Conservation (phyloP, 2,888 invertebrate genomes). For the Stegana nigrithorax region DNA sequence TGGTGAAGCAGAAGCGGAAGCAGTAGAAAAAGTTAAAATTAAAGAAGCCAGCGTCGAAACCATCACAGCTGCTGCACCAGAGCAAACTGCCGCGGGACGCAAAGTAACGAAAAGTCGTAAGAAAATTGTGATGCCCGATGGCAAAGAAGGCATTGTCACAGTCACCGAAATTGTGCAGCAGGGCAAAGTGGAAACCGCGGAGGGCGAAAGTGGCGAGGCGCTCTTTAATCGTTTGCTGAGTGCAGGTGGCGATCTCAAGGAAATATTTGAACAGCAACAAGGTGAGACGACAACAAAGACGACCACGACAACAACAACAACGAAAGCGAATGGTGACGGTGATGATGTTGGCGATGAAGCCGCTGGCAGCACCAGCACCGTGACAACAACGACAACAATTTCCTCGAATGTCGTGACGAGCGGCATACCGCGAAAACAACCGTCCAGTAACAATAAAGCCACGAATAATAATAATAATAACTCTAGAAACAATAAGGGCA, state of each 20-base stretch:
- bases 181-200: neutral
- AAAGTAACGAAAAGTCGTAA: constrained; percentile 47
- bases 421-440: constrained; percentile 58
- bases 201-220: constrained; percentile 43
- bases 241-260: constrained; percentile 50
- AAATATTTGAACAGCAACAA: constrained; percentile 57
- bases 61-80: too few species aligned
- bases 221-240: constrained; percentile 56
- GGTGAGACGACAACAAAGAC: constrained; percentile 60
- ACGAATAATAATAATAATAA: constrained; percentile 33
- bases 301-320: constrained; percentile 56
- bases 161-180: constrained; percentile 49
- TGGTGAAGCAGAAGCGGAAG: constrained; percentile 42
- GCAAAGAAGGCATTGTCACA: constrained; percentile 42
- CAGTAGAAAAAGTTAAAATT: neutral
- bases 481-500: constrained; percentile 51
- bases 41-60: neutral
- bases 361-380: constrained; percentile 44
- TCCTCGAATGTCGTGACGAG: constrained; percentile 65
- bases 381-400: constrained; percentile 64
- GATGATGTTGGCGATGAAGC: constrained; percentile 25
- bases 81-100: neutral
- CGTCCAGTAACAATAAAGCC: constrained; percentile 24
- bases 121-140: constrained; percentile 44
- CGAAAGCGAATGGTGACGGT: constrained; percentile 29